phyloP scores from a whole-genome alignment of 2,797 vertebrate genomes.

The Sylvia borin region DNA sequence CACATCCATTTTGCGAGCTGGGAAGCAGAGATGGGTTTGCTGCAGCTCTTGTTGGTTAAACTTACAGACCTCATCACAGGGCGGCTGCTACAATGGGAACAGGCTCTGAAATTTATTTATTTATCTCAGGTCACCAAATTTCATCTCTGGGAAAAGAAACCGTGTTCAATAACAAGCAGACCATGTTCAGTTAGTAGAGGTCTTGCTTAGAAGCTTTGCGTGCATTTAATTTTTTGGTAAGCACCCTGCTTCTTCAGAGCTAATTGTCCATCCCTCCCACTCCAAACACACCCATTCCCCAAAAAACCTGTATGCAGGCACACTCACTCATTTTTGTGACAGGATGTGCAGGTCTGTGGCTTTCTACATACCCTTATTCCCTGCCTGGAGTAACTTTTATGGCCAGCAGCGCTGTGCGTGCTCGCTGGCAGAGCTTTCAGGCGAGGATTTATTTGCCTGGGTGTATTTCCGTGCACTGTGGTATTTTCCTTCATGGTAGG shows the following conservation, averaged over 20 bases:
- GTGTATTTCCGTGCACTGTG: neutral
- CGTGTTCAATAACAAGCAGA: neutral
- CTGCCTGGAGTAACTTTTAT: neutral
- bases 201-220: neutral
- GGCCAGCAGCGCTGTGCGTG: neutral
- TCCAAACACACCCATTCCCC: neutral
- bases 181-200: neutral
- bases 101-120: neutral
- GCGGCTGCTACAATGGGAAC: neutral
- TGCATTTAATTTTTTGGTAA: neutral
- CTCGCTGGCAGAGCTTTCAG: neutral
- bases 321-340: neutral
- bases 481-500: neutral
- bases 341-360: neutral
- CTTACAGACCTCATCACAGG: neutral
- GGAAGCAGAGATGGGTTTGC: neutral
- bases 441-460: neutral
- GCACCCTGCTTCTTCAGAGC: neutral
- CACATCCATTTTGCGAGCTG: constrained; percentile 35
- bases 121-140: neutral
- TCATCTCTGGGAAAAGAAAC: neutral
- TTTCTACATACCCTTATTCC: neutral
- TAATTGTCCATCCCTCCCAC: neutral
- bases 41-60: neutral
- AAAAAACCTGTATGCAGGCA: neutral